These are phyloP conservation scores for Athripsodes cinereus DNA, from an alignment of 2,888 invertebrate genomes.

Conservation along the genomic window DNA sequence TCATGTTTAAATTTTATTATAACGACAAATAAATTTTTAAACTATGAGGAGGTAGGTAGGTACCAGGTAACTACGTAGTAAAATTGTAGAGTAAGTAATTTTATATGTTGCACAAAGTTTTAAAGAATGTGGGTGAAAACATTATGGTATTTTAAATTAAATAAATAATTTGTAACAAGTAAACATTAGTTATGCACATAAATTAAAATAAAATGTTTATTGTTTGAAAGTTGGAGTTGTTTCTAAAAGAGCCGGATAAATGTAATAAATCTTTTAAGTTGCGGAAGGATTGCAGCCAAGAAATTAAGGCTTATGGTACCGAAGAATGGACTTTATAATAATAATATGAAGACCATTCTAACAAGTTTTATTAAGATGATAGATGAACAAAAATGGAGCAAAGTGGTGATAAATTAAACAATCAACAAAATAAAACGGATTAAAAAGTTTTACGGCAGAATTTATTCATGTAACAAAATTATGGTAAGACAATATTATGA, in stretches of 20 bases:
- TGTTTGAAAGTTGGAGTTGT: background rate
- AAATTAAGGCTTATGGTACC: background rate
- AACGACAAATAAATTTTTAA: no score
- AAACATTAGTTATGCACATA: background rate
- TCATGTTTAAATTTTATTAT: no score
- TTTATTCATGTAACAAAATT: background rate
- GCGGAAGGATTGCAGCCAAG: background rate
- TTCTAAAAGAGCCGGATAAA: background rate
- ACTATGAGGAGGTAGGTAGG: no score
- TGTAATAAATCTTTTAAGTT: background rate
- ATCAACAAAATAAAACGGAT: background rate
- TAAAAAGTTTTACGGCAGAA: background rate
- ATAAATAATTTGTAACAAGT: no score
- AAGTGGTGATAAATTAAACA: background rate
- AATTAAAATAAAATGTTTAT: background rate
- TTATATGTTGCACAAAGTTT: no score
- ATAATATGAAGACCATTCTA: background rate
- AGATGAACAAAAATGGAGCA: background rate
- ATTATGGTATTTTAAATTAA: no score
- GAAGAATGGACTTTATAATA: background rate
- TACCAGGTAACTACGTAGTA: no score
- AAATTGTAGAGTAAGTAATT: no score
- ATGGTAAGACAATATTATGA: no score
- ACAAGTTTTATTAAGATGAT: background rate
- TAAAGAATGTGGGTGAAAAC: no score